Conservation (phyloP, 2,113 vertebrate genomes). For the Agapornis roseicollis region DNA sequence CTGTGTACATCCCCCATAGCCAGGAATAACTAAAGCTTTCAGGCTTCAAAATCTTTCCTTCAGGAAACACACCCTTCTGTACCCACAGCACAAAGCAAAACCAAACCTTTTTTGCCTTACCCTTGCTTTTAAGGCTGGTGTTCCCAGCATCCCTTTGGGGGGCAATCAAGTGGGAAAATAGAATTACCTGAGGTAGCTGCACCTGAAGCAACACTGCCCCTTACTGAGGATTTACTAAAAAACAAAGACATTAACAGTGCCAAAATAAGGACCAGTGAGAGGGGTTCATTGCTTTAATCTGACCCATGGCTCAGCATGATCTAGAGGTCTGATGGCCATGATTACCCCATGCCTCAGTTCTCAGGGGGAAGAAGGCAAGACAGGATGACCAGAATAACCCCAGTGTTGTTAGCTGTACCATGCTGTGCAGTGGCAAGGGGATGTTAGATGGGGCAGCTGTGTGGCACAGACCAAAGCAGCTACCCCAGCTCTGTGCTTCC, state of each 20-base stretch:
- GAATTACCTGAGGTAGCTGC: neutral
- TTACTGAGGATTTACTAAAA: neutral
- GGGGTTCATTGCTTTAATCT: neutral
- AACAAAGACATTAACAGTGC: neutral
- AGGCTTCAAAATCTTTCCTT: rapidly evolving
- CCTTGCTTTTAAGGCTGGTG: neutral
- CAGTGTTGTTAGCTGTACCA: rapidly evolving
- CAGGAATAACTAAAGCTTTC: neutral
- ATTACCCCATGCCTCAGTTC: neutral
- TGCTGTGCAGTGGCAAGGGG: neutral
- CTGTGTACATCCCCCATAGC: rapidly evolving
- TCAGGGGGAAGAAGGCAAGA: neutral
- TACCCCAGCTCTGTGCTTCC: rapidly evolving
- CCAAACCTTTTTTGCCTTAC: rapidly evolving
- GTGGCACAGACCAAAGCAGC: neutral
- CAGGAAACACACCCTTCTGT: rapidly evolving
- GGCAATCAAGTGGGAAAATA: neutral
- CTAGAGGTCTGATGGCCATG: neutral
- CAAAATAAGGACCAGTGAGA: neutral
- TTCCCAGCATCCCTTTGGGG: neutral
- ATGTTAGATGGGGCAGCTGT: neutral
- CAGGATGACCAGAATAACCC: neutral
- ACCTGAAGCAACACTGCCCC: neutral
- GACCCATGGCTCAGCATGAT: rapidly evolving
- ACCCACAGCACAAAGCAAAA: rapidly evolving